A percentile compares a stretch with the other conserved stretches of the same genome.
Evolutionary conservation across 2,888 invertebrate species (phyloP).

Genomic region (Idaea dimidiata): DNA sequence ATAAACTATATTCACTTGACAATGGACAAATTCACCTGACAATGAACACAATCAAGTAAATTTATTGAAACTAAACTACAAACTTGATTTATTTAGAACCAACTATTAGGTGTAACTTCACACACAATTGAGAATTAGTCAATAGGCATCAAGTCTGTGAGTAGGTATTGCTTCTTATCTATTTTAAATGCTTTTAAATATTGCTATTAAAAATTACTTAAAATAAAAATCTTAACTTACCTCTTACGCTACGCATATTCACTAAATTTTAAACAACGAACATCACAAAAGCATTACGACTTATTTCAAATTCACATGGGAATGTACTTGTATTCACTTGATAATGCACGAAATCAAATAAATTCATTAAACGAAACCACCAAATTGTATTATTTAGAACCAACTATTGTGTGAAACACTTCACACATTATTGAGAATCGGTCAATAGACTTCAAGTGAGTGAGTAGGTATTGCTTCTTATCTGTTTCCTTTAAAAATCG

Average conservation of each 20-base stretch:
- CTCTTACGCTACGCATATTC: neutral
- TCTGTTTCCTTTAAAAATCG: neutral
- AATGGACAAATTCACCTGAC: too few relatives aligned
- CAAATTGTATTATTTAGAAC: neutral
- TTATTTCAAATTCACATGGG: neutral
- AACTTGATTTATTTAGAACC: neutral
- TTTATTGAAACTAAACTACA: neutral
- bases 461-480: neutral
- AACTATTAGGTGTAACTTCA: neutral
- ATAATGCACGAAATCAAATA: neutral
- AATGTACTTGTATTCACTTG: neutral
- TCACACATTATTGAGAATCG: neutral
- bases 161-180: neutral
- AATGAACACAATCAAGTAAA: neutral
- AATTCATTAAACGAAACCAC: neutral
- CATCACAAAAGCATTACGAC: neutral
- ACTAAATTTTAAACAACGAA: neutral
- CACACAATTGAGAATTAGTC: neutral
- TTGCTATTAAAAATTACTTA: neutral
- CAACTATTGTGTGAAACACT: neutral
- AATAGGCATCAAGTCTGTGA: neutral
- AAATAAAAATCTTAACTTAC: neutral
- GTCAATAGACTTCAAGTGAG: neutral
- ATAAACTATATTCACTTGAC: neutral
- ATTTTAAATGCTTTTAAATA: too few relatives aligned